These are phyloP conservation scores for Anguilla anguilla DNA, from an alignment of 2,797 vertebrate species.

Conservation along the genomic window DNA sequence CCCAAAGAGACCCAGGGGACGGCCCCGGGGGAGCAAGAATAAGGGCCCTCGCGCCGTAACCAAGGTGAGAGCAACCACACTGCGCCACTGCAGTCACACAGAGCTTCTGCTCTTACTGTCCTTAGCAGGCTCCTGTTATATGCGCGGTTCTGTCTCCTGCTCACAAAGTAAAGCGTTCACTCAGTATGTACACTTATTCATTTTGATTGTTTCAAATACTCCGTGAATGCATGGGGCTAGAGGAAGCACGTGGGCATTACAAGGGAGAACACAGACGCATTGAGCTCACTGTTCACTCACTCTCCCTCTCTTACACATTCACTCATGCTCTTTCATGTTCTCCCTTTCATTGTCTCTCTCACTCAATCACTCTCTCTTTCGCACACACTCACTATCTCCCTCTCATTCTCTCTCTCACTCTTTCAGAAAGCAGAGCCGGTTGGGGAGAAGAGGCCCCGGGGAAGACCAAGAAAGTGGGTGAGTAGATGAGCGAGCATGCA, in stretches of 20 bases:
- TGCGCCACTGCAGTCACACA: not conserved
- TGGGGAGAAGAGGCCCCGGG: slow-evolving; percentile 92
- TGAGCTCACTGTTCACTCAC: not conserved
- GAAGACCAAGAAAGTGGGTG: slow-evolving; percentile 99
- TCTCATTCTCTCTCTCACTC: slow-evolving; percentile 59
- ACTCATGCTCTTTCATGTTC: not conserved
- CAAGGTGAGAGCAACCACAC: slow-evolving; percentile 59
- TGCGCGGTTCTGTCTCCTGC: not conserved
- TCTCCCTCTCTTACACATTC: not conserved
- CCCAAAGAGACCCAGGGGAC: slow-evolving; percentile 77
- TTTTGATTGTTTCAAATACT: slow-evolving; percentile 5
- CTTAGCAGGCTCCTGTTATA: not conserved
- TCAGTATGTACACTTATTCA: not conserved
- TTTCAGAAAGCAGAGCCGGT: slow-evolving; percentile 89
- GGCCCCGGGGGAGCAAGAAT: slow-evolving; percentile 80
- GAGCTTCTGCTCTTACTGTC: not conserved
- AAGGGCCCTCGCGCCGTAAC: slow-evolving; percentile 69
- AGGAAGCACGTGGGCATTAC: not conserved
- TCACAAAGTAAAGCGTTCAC: not conserved
- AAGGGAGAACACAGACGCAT: not conserved
- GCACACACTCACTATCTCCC: slow-evolving; percentile 56
- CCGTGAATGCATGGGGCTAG: not conserved
- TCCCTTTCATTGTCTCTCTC: not conserved
- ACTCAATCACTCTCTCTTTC: not conserved
- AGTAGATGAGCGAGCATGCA: slow-evolving; percentile 54